These are phyloP conservation scores for Amblyopsis rosae DNA, from an alignment of 2,113 vertebrate genomes.

Conservation along the genomic window DNA sequence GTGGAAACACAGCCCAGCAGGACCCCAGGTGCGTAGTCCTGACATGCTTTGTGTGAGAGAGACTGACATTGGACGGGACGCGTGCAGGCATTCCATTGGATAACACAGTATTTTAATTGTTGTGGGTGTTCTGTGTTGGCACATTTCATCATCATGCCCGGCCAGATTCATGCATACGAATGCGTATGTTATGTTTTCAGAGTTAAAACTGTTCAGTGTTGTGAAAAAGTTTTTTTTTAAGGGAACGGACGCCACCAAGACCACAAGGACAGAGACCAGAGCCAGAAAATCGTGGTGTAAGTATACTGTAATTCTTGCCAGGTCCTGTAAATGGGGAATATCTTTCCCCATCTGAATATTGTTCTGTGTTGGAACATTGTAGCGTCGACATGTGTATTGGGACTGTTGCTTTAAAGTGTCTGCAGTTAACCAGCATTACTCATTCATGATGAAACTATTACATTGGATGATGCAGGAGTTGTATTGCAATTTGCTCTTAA, in stretches of 20 bases:
- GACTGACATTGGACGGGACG: neutral
- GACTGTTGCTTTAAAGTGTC: neutral
- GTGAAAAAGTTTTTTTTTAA: conserved; percentile 56
- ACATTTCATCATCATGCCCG: neutral
- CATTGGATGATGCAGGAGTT: conserved; percentile 30
- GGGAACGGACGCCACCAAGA: conserved; percentile 96
- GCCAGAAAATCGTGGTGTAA: conserved; percentile 96
- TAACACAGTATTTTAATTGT: neutral
- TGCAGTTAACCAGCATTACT: conserved; percentile 11
- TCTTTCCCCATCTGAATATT: too few relatives aligned
- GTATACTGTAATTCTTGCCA: conserved; percentile 44
- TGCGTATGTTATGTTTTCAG: too few relatives aligned
- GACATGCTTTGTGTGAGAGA: neutral
- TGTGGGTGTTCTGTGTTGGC: neutral
- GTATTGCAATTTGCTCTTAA: conserved; percentile 29
- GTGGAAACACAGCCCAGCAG: conserved; percentile 95
- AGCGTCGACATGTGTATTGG: neutral
- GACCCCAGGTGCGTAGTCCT: conserved; percentile 87
- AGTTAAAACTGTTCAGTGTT: too few relatives aligned
- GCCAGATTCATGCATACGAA: neutral
- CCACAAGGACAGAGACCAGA: conserved; percentile 98
- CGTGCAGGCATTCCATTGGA: neutral
- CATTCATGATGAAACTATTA: conserved; percentile 72
- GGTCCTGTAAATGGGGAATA: neutral
- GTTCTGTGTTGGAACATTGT: neutral